These are phyloP conservation scores for Atta colombica DNA, from an alignment of 1,140 invertebrate genomes.

Conservation along the genomic window DNA sequence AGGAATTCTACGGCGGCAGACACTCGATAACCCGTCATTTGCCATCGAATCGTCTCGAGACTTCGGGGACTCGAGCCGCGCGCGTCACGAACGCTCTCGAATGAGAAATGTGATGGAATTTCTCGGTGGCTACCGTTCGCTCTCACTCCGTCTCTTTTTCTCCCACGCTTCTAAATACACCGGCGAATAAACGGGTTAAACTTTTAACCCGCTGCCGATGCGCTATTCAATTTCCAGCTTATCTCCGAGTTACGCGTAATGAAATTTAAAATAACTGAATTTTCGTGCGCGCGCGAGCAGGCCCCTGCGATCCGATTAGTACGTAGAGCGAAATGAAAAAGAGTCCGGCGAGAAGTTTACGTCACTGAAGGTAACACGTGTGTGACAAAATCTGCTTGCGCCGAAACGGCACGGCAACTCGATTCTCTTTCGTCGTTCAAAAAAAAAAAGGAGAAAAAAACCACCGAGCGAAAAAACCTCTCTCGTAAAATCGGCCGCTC, in stretches of 20 bases:
- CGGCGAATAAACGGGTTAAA: slow-evolving; percentile 54
- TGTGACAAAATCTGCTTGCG: slow-evolving; percentile 50
- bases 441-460: not conserved
- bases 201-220: slow-evolving; percentile 57
- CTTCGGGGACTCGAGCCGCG: slow-evolving; percentile 28
- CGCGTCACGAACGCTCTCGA: slow-evolving; percentile 42
- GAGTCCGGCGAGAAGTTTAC: slow-evolving; percentile 41
- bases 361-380: slow-evolving; percentile 21
- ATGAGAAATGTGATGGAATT: slow-evolving; percentile 34
- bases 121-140: slow-evolving; percentile 34
- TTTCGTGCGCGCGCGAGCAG: slow-evolving; percentile 27
- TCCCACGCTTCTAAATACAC: slow-evolving; percentile 25
- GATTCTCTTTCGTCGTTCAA: slow-evolving; percentile 29
- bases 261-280: slow-evolving; percentile 61
- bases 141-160: not conserved
- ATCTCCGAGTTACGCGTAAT: slow-evolving; percentile 53
- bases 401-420: slow-evolving; percentile 51
- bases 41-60: slow-evolving; percentile 64
- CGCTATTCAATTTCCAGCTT: slow-evolving; percentile 63
- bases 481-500: slow-evolving; percentile 52
- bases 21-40: slow-evolving; percentile 73
- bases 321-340: slow-evolving; percentile 21
- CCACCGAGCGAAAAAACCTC: slow-evolving; percentile 29
- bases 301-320: slow-evolving; percentile 49
- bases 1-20: slow-evolving; percentile 71